Evolutionary conservation across 1,140 invertebrate genomes (phyloP), one percentile per base, ranked within the genome.

Genomic region (Tetramorium alpestre): DNA sequence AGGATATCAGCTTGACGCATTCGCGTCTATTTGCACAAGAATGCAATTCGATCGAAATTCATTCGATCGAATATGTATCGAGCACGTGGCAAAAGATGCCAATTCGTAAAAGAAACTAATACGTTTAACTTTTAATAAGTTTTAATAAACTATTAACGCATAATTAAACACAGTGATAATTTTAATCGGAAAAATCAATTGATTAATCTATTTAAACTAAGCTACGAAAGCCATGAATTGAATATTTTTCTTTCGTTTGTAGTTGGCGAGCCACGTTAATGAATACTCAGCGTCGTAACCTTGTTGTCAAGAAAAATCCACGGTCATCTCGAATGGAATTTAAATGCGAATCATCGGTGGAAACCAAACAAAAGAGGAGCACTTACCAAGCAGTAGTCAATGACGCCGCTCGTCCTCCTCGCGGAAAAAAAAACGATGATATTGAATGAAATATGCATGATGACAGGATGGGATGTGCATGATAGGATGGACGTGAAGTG

Each of bases 381-480:
- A 88, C 80, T 89, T 88, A 89, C 65, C 65, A 47, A 47, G 11
- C 86, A 88, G 72, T 18, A 85, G 33, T 80, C 80, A 89, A 85
- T 89, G 87, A 89, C 73, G 47, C 65, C 72, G 64, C 80, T 65
- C 84, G 73, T 85, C 41, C 73, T 87, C 44, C 62, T 84, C 81
- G 60, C 67, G 49, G 65, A 33, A 54, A 69, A 22, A 78, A 87
- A 89, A 78, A 80, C 1, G n/a, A 33, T 2, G 54, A 88, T 82
- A 22, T 16, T 18, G 75, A 41, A 88, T 88, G 65, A 89, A 73
- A 67, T 88, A 85, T 88, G 49, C n/a, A 72, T 85, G 72, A 87
- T 41, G 28, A 4, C 60, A 70, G 41, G 51, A 58, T 77, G 8
- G 38, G 8, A 38, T 65, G 7, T 38, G 33, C 51, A 73, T 38